These are phyloP conservation scores for Elachura formosa DNA, from an alignment of 2,113 vertebrate species.

Conservation along the genomic window DNA sequence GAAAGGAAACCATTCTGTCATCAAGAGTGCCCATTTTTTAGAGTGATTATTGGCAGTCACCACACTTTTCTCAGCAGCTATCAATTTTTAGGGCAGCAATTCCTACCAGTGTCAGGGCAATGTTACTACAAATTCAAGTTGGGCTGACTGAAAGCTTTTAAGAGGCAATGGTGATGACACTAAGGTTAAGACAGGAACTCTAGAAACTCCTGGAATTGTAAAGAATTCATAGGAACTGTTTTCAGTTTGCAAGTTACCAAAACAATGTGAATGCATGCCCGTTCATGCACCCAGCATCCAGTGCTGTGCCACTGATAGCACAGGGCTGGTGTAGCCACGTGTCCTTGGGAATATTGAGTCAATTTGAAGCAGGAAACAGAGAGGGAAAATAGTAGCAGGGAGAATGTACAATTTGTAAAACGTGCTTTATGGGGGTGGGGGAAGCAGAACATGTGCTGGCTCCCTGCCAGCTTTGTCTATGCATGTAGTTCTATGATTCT, in stretches of 20 bases:
- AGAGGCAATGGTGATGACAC: neutral
- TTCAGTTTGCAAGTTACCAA: neutral
- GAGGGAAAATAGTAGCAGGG: constrained; percentile 2
- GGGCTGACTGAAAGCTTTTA: neutral
- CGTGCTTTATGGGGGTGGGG: neutral
- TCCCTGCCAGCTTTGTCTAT: neutral
- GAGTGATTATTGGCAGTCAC: neutral
- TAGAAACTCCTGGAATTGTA: constrained; percentile 37
- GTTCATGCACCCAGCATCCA: neutral
- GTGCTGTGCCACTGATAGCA: rapidly evolving
- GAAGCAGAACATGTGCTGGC: neutral
- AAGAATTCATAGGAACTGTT: neutral
- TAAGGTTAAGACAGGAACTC: neutral
- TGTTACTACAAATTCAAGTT: neutral
- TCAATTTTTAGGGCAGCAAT: neutral
- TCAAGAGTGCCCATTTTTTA: neutral
- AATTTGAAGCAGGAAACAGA: constrained; percentile 20
- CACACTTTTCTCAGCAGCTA: neutral
- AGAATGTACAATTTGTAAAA: constrained; percentile 13
- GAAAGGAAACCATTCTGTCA: neutral
- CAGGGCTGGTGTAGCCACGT: neutral
- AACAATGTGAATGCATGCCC: neutral
- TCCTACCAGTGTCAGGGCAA: neutral
- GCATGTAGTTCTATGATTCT: neutral
- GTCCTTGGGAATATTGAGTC: neutral